Percentiles rank a stretch among this genome's conserved stretches.
Evolutionary conservation across 2,888 invertebrate genomes (phyloP).

Genomic region (Elmis aenea): DNA sequence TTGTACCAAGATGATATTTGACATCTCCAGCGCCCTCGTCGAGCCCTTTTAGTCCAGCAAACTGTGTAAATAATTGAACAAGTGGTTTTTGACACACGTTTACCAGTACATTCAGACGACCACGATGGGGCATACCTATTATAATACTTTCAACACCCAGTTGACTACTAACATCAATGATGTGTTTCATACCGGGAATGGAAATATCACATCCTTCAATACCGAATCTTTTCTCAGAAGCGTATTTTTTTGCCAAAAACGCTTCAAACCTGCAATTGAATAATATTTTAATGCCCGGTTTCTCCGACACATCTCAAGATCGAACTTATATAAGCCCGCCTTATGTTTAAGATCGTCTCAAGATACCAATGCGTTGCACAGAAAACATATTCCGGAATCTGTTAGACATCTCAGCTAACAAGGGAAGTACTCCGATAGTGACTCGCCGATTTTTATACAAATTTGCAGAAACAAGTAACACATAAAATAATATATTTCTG

Average conservation of each 20-base stretch:
- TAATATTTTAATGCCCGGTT: no score
- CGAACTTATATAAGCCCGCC: no score
- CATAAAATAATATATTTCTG: no score
- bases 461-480: no score
- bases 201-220: slow-evolving; percentile 98
- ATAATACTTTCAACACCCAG: slow-evolving; percentile 94
- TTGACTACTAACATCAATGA: slow-evolving; percentile 93
- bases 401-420: no score
- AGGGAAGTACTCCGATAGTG: no score
- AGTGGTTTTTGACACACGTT: slow-evolving; percentile 89
- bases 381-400: no score
- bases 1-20: slow-evolving; percentile 86
- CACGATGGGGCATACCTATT: slow-evolving; percentile 88
- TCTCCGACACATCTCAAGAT: no score
- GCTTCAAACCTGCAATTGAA: slow-evolving; percentile 88
- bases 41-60: slow-evolving; percentile 85
- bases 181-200: slow-evolving; percentile 97
- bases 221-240: slow-evolving; percentile 98
- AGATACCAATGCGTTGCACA: no score
- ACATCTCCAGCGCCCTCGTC: slow-evolving; percentile 89
- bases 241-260: slow-evolving; percentile 97
- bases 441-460: no score
- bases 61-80: slow-evolving; percentile 85
- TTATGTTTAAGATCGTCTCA: no score
- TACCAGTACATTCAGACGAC: slow-evolving; percentile 82